These are phyloP conservation scores for Chlorops oryzae DNA, from an alignment of 1,140 invertebrate genomes.

Conservation along the genomic window DNA sequence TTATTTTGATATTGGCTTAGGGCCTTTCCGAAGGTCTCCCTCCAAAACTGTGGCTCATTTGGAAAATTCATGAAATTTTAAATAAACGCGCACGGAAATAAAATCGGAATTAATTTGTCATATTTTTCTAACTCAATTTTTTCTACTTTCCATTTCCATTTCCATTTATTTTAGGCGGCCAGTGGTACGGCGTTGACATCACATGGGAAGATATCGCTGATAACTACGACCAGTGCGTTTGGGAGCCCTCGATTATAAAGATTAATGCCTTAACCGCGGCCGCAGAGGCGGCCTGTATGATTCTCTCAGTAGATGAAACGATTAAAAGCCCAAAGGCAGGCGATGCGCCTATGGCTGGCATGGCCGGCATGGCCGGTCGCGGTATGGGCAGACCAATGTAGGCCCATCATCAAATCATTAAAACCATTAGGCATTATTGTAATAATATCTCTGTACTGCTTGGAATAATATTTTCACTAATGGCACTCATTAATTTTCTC, in stretches of 20 bases:
- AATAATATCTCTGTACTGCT: too few species aligned
- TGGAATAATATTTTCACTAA: too few species aligned
- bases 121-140: conserved; percentile 3
- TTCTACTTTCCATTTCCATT: conserved; percentile 16
- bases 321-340: conserved; percentile 84
- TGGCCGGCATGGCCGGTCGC: conserved; percentile 53
- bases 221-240: conserved; percentile 90
- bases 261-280: conserved; percentile 95
- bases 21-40: too few species aligned
- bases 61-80: too few species aligned
- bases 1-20: too few species aligned
- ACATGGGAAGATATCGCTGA: conserved; percentile 88
- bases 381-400: conserved; percentile 66
- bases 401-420: conserved; percentile 15
- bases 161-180: conserved; percentile 49
- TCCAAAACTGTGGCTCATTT: too few species aligned
- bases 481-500: too few species aligned
- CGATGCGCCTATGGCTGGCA: conserved; percentile 52
- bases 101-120: too few species aligned
- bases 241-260: conserved; percentile 97
- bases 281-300: conserved; percentile 89
- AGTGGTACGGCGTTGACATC: conserved; percentile 96
- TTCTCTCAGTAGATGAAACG: conserved; percentile 97
- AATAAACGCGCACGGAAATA: too few species aligned
- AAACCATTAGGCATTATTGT: too few species aligned